A percentile compares a stretch with the other conserved stretches of the same genome.
phyloP scores from a whole-genome alignment of 2,888 invertebrate genomes.

The Andrena minutula region DNA sequence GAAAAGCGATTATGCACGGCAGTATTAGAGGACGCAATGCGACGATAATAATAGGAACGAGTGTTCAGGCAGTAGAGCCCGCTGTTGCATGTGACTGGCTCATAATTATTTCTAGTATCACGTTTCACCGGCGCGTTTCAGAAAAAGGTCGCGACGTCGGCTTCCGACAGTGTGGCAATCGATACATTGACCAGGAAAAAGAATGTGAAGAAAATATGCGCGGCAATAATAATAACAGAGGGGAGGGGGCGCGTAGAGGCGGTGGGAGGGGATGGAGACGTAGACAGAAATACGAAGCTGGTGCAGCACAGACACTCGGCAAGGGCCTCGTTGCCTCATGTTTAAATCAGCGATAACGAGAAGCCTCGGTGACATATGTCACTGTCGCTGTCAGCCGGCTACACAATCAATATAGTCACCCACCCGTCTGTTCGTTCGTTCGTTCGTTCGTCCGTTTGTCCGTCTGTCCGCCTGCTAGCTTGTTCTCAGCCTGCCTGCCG shows the following conservation, averaged over 20 bases:
- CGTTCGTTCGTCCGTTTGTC: slow-evolving; percentile 53
- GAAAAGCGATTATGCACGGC: not conserved
- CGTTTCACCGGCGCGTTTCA: slow-evolving; percentile 59
- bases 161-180: slow-evolving; percentile 65
- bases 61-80: slow-evolving; percentile 33
- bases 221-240: slow-evolving; percentile 76
- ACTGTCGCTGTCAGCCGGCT: slow-evolving; percentile 85
- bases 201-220: slow-evolving; percentile 61
- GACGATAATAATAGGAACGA: slow-evolving; percentile 36
- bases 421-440: slow-evolving; percentile 73
- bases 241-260: not conserved
- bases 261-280: slow-evolving; percentile 60
- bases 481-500: slow-evolving; percentile 66
- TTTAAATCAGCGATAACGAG: slow-evolving; percentile 85
- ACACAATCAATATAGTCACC: slow-evolving; percentile 84
- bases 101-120: slow-evolving; percentile 66
- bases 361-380: slow-evolving; percentile 85
- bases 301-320: slow-evolving; percentile 77
- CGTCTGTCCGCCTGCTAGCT: slow-evolving; percentile 71
- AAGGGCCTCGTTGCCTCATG: slow-evolving; percentile 83
- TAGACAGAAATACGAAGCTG: slow-evolving; percentile 76
- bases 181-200: slow-evolving; percentile 57
- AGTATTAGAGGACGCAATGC: slow-evolving; percentile 3
- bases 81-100: slow-evolving; percentile 7
- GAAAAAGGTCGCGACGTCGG: slow-evolving; percentile 64